Base-by-base conservation (phyloP, 2,888 invertebrate species). In the Sympetrum striolatum region DNA sequence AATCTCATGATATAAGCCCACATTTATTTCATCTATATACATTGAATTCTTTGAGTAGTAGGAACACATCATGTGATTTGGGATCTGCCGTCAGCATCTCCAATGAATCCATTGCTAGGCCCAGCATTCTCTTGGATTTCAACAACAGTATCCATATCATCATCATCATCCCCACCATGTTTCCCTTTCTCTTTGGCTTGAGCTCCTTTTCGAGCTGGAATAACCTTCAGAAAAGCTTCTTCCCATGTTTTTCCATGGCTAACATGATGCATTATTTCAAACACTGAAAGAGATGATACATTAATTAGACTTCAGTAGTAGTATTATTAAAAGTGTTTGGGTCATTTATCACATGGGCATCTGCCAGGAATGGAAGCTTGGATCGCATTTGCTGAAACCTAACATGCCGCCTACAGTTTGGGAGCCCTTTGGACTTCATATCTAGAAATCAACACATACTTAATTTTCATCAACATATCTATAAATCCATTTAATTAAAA, bases 181-280 rank as follows among this genome's bases (percentile, higher is more conserved):
- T 37, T 80, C 81, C 18, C 10, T 48, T 18, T 18, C 22, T 90
- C 44, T 90, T 91, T 92, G 48, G 90, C 90, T 35, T 58, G 90
- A 37, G 96, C 97, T 48, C 97, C 96, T 94, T 97, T 98, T 82
- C 98, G 95, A 92, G 96, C 94, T 2, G 98, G 98, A 92, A 98
- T 94, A 4, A 97, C 96, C 93, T 96, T 94, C 92, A 98, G 94
- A 91, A 98, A 95, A 0, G 97, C 96, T 90, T 98, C 96, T 93
- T 96, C 96, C 97, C 98, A 98, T 0, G 95, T 94, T 93, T 95
- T 95, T 3, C 97, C 97, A 94, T 97, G 96, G n/a, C 96, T 96
- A 10, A 98, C 95, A 92, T 95, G 95, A 48, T 97, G 94, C 86
- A 98, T 94, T 92, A 98, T 97, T 94, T 98, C 97, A 93, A 98